Percentiles rank a stretch among this genome's conserved stretches.
phyloP scores from a whole-genome alignment of 1,140 invertebrate genomes.

The Trigoniulus corallinus region DNA sequence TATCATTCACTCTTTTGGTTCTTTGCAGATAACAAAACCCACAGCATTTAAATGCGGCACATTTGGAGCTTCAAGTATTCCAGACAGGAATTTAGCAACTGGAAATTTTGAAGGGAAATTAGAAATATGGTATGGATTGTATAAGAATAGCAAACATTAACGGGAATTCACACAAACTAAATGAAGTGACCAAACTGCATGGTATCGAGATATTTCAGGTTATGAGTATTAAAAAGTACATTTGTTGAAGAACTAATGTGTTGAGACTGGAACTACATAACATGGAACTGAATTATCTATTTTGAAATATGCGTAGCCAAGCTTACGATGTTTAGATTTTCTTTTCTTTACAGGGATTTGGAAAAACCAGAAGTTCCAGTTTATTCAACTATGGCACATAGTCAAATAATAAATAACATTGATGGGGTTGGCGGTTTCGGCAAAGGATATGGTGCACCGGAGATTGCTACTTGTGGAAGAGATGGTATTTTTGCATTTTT shows the following conservation, averaged over 20 bases:
- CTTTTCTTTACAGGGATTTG: constrained; percentile 46
- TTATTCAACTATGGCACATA: constrained; percentile 68
- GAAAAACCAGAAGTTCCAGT: constrained; percentile 52
- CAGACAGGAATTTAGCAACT: constrained; percentile 64
- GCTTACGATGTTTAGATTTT: constrained; percentile 6
- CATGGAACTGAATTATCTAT: not conserved
- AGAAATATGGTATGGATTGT: constrained; percentile 49
- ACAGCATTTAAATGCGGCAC: constrained; percentile 82
- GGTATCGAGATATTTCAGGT: not conserved
- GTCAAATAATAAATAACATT: constrained; percentile 76
- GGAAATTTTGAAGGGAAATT: constrained; percentile 79
- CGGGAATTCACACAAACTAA: no score
- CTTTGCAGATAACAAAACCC: constrained; percentile 44
- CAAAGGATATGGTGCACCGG: constrained; percentile 70
- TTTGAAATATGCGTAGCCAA: not conserved
- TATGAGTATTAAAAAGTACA: not conserved
- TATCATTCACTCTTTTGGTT: not conserved
- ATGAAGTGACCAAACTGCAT: no score
- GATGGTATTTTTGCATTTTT: constrained; percentile 57
- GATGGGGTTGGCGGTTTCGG: constrained; percentile 79
- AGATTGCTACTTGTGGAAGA: constrained; percentile 81
- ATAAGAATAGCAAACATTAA: no score
- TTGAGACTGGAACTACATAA: not conserved
- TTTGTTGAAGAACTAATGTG: not conserved
- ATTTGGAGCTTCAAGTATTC: constrained; percentile 66